Evolutionary conservation across 2,113 vertebrate species (phyloP).

Genomic region (Leucosticte australis): DNA sequence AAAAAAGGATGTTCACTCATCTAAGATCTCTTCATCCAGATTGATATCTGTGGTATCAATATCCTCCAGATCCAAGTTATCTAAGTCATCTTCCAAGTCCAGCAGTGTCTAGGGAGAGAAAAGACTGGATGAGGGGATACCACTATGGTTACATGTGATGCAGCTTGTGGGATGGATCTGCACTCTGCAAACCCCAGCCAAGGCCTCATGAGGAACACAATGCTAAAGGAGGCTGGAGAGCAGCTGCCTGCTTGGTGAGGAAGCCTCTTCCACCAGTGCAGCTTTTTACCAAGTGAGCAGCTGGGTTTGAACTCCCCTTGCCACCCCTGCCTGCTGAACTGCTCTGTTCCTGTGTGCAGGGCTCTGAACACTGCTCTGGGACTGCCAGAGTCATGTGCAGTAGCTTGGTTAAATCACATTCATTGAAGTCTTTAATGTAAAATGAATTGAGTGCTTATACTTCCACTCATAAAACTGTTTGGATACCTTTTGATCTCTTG

Average conservation of each 20-base stretch:
- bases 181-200: neutral
- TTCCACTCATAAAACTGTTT: neutral
- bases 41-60: slow-evolving; percentile 96
- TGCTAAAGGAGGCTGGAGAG: too few species aligned
- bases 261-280: neutral
- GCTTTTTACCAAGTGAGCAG: neutral
- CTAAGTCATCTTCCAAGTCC: slow-evolving; percentile 92
- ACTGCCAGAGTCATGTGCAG: neutral
- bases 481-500: slow-evolving; percentile 75
- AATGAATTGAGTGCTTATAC: neutral
- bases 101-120: slow-evolving; percentile 78
- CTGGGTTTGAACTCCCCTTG: neutral
- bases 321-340: neutral
- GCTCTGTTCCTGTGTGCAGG: too few species aligned
- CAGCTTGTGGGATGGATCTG: accelerated
- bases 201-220: neutral
- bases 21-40: slow-evolving; percentile 93
- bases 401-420: neutral
- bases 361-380: neutral
- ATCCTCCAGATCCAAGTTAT: slow-evolving; percentile 96
- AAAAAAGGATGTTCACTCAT: slow-evolving; percentile 72
- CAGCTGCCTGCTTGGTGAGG: neutral
- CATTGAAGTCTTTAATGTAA: neutral
- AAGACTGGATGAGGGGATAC: neutral
- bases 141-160: accelerated